Evolutionary conservation across 2,888 invertebrate genomes (phyloP).

Genomic region (Automeris io): DNA sequence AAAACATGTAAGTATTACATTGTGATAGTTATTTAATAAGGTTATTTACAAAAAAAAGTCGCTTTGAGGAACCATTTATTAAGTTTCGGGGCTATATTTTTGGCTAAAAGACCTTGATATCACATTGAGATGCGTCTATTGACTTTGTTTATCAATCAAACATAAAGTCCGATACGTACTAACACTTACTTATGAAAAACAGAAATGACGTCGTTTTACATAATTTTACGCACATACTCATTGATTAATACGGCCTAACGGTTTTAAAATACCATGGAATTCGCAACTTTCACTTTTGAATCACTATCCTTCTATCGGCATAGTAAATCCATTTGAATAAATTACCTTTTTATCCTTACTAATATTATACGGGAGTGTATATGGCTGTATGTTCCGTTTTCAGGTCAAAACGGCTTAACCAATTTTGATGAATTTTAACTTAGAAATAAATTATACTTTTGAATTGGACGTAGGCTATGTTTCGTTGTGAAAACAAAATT

Average conservation of each 20-base stretch:
- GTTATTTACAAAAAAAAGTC: neutral
- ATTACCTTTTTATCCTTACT: too few species aligned
- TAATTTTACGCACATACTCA: slow-evolving; percentile 6
- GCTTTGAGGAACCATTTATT: neutral
- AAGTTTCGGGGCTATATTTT: slow-evolving; percentile 19
- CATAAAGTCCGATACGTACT: slow-evolving; percentile 24
- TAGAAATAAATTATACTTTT: too few species aligned
- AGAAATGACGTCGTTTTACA: slow-evolving; percentile 12
- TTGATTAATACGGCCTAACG: slow-evolving; percentile 12
- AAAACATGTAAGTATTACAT: slow-evolving; percentile 51
- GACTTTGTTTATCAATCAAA: slow-evolving; percentile 27
- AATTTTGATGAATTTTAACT: too few species aligned
- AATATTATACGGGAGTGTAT: too few species aligned
- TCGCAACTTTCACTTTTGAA: slow-evolving; percentile 38
- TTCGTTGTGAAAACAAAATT: too few species aligned
- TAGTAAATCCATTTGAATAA: neutral
- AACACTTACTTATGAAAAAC: slow-evolving; percentile 13
- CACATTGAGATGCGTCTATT: slow-evolving; percentile 18
- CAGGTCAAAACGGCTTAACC: too few species aligned
- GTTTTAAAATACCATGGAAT: slow-evolving; percentile 9
- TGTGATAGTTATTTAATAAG: neutral
- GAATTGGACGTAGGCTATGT: too few species aligned
- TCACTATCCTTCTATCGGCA: slow-evolving; percentile 18
- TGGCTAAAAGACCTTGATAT: slow-evolving; percentile 30
- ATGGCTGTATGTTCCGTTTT: too few species aligned